Conservation (phyloP, 2,888 invertebrate species). For the Agonopterix subpropinquella region DNA sequence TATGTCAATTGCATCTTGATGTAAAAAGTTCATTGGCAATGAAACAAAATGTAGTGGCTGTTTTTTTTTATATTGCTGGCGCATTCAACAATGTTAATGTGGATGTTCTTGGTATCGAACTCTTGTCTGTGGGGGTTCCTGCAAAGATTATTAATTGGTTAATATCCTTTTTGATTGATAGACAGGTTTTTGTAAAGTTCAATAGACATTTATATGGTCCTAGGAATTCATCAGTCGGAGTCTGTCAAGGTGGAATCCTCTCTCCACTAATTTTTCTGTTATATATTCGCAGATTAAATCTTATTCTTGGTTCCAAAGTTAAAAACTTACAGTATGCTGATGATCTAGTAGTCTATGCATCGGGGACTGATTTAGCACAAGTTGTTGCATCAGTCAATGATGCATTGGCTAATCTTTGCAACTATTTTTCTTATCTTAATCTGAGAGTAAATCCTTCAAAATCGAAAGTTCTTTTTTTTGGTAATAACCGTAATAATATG, state of each 20-base stretch:
- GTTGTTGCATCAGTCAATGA: neutral
- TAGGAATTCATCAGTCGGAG: neutral
- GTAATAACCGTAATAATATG: neutral
- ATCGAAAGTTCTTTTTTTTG: neutral
- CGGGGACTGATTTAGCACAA: neutral
- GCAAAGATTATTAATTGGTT: neutral
- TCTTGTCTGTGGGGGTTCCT: neutral
- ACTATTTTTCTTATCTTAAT: neutral
- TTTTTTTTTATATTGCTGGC: constrained; percentile 9
- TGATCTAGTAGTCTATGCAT: constrained; percentile 1
- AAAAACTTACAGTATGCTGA: constrained; percentile 4
- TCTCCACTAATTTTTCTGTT: constrained; percentile 2
- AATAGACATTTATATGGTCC: neutral
- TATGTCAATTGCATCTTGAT: constrained; percentile 2
- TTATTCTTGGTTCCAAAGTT: neutral
- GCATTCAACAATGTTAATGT: constrained; percentile 9
- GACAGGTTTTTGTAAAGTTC: constrained; percentile 4
- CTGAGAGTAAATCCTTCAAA: neutral
- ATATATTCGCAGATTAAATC: neutral
- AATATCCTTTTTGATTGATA: neutral
- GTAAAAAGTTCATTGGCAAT: neutral
- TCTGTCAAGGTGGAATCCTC: constrained; percentile 7
- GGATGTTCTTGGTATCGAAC: neutral
- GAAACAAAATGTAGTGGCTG: constrained; percentile 1
- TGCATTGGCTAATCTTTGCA: neutral